These are phyloP conservation scores for Pimephales promelas DNA, from an alignment of 2,113 vertebrate species.

Conservation along the genomic window DNA sequence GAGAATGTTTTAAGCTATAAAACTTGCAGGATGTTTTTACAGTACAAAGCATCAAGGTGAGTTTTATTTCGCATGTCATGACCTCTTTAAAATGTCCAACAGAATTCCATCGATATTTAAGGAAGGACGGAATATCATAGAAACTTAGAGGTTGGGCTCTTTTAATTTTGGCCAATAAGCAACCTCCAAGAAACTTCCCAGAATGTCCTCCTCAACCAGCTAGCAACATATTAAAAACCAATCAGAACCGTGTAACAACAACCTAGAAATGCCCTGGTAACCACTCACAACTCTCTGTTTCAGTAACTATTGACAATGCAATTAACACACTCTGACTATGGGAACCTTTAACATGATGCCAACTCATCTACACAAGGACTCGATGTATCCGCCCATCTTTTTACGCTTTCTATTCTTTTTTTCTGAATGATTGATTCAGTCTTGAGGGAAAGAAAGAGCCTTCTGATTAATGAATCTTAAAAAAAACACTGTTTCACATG, in stretches of 20 bases:
- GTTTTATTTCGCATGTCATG: no score
- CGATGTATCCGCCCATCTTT: background rate
- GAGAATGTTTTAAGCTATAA: no score
- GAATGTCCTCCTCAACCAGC: background rate
- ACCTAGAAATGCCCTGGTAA: background rate
- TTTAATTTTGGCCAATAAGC: no score
- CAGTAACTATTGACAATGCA: background rate
- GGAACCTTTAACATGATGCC: slow-evolving; percentile 11
- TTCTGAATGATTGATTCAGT: slow-evolving; percentile 59
- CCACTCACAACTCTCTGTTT: background rate
- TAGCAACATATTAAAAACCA: background rate
- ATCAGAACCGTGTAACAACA: no score
- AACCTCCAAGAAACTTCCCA: background rate
- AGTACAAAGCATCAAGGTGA: no score
- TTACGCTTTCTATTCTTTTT: slow-evolving; percentile 41
- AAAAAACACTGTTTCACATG: slow-evolving; percentile 55
- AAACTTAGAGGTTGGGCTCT: background rate
- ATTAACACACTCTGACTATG: slow-evolving; percentile 14
- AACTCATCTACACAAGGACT: slow-evolving; percentile 14
- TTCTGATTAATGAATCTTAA: slow-evolving; percentile 65
- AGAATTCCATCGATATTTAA: background rate
- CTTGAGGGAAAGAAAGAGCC: slow-evolving; percentile 65
- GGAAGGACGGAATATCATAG: background rate
- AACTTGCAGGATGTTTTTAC: no score
- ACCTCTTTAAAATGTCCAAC: background rate